Evolutionary conservation across 1,140 invertebrate species (phyloP).

Genomic region (Acromyrmex echinatior): DNA sequence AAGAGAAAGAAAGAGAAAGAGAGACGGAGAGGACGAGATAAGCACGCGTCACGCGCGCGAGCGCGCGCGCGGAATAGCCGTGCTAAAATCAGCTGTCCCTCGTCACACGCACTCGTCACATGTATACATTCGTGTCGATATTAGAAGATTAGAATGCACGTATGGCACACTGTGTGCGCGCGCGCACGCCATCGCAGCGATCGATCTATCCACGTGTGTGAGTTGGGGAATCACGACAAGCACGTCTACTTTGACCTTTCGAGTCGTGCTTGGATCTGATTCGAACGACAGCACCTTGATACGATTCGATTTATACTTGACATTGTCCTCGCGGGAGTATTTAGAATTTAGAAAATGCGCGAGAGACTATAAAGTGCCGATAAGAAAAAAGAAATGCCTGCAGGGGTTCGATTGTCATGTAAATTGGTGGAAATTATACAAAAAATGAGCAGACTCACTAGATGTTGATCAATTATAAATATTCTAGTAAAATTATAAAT

Average conservation of each 20-base stretch:
- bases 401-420: not conserved
- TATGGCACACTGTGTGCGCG: not conserved
- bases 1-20: not conserved
- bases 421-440: no score
- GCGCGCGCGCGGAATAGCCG: slow-evolving; percentile 72
- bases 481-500: no score
- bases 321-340: slow-evolving; percentile 35
- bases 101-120: not conserved
- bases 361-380: not conserved
- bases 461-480: no score
- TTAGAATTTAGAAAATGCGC: slow-evolving; percentile 15
- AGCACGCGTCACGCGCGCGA: slow-evolving; percentile 69
- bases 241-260: slow-evolving; percentile 28
- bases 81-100: slow-evolving; percentile 72
- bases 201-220: not conserved
- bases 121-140: not conserved
- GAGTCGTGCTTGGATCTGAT: slow-evolving; percentile 11
- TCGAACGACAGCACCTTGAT: slow-evolving; percentile 6
- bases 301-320: slow-evolving; percentile 52
- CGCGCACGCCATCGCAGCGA: not conserved
- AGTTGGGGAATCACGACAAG: not conserved
- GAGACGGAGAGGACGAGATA: not conserved
- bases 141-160: not conserved
- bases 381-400: not conserved
- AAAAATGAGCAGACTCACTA: no score